Evolutionary conservation across 2,113 vertebrate genomes (phyloP).

Genomic region (Hydrolagus affinis): DNA sequence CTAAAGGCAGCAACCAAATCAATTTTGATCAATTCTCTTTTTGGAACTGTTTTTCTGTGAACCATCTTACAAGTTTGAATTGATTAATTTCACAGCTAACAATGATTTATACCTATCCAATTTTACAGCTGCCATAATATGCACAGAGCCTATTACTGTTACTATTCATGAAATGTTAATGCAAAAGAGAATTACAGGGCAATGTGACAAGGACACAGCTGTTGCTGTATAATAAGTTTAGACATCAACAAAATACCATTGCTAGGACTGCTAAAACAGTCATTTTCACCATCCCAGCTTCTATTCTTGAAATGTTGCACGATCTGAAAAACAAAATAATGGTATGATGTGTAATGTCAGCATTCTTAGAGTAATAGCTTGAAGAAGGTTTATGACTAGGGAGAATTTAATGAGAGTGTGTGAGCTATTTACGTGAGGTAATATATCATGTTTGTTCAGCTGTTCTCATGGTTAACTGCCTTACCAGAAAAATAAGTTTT

Average conservation of each 20-base stretch:
- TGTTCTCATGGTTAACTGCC: slow-evolving; percentile 17
- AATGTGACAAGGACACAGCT: slow-evolving; percentile 26
- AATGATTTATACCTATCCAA: slow-evolving; percentile 24
- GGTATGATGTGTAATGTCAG: slow-evolving; percentile 32
- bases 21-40: slow-evolving; percentile 8
- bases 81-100: slow-evolving; percentile 27
- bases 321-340: slow-evolving; percentile 28
- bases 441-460: slow-evolving; percentile 32
- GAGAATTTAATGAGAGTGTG: slow-evolving; percentile 32
- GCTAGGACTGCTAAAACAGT: slow-evolving; percentile 17
- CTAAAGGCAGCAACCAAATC: neutral
- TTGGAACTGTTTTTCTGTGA: neutral
- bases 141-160: slow-evolving; percentile 26
- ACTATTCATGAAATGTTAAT: slow-evolving; percentile 24
- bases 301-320: slow-evolving; percentile 1
- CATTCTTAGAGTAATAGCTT: slow-evolving; percentile 16
- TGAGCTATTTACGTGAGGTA: slow-evolving; percentile 25
- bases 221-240: slow-evolving; percentile 29
- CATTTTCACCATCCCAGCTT: slow-evolving; percentile 12
- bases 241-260: slow-evolving; percentile 24
- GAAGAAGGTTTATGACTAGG: slow-evolving; percentile 21
- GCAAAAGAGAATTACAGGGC: slow-evolving; percentile 26
- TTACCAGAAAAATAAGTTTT: slow-evolving; percentile 29
- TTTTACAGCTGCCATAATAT: slow-evolving; percentile 27
- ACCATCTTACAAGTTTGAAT: neutral